Base-by-base conservation (phyloP, 2,797 vertebrate genomes). In the Pseudochromis fuscus region DNA sequence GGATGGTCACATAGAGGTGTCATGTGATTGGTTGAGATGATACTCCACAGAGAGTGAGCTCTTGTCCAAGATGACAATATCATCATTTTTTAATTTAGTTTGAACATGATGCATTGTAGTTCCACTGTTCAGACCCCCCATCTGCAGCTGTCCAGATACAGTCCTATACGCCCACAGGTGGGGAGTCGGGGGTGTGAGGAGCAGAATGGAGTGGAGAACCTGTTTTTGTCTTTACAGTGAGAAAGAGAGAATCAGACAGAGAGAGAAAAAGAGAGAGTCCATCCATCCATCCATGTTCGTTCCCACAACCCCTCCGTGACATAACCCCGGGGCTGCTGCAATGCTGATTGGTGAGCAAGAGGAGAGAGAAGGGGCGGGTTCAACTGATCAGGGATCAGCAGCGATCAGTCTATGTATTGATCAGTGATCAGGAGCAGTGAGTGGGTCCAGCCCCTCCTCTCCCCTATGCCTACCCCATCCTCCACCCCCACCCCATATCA, bases 381-480 rank as follows among this genome's bases (percentile, higher is more conserved):
- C 57, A 79, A 82, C 88, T 85, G 87, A 90, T 91, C 89, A 80
- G 67, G 74, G 72, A 89, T 77, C 69, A 75, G 83, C 21, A 69
- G 68, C 8, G 19, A 85, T 86, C 79, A 82, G 84, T 89, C 82
- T 66, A 23, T 81, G 73, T 80, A 76, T 75, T 88, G 82, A 90
- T 89, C 81, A 65, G 72, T 86, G 83, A 87, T 89, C 87, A 88
- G 88, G 88, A 92, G 90, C 86, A 89, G 87, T 61, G 91, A 91
- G 88, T 77, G 89, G 90, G 88, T 92, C 89, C 91, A 90, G 90
- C 87, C 88, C 87, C 84, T 87, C 86, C 89, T 87, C 87, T 85
- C 86, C 78, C 83, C 86, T 67, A 64, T 62, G 52, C 77, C 78
- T 44, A 67, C 61, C 66, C 70, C 45, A 75, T 58, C 40, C 24